Conservation (phyloP, 2,888 invertebrate species). For the Agrotis clavis region DNA sequence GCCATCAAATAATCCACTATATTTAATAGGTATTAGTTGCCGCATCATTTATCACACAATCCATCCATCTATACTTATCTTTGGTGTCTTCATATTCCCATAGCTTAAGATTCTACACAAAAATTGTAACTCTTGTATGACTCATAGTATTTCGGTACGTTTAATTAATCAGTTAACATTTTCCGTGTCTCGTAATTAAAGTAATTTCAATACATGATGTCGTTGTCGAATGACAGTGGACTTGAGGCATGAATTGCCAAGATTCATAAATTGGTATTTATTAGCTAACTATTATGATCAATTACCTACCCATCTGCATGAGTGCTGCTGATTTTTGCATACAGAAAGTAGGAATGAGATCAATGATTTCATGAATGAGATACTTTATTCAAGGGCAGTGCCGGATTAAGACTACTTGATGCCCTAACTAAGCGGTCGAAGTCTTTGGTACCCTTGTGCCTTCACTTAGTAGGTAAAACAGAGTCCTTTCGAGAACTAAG, state of each 20-base stretch:
- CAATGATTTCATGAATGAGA: too few species aligned
- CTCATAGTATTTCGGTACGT: not conserved
- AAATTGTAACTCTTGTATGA: not conserved
- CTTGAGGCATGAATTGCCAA: not conserved
- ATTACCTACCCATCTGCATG: not conserved
- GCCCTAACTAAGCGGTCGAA: too few species aligned
- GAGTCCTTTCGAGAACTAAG: too few species aligned
- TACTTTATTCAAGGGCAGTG: not conserved
- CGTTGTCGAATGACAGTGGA: constrained; percentile 19
- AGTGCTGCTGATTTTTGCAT: not conserved
- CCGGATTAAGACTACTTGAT: too few species aligned
- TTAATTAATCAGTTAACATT: not conserved
- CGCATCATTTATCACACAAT: too few species aligned
- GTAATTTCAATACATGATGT: constrained; percentile 8
- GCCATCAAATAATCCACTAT: too few species aligned
- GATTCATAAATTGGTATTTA: constrained; percentile 44
- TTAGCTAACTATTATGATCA: constrained; percentile 20
- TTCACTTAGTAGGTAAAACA: too few species aligned
- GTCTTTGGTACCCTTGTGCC: too few species aligned
- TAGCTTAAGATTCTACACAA: not conserved
- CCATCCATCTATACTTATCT: too few species aligned
- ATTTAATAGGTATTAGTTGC: too few species aligned
- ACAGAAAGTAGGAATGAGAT: not conserved
- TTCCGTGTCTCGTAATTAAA: not conserved
- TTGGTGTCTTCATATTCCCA: too few species aligned